Evolutionary conservation across 2,113 vertebrate genomes (phyloP).

Genomic region (Corydoras sp.): DNA sequence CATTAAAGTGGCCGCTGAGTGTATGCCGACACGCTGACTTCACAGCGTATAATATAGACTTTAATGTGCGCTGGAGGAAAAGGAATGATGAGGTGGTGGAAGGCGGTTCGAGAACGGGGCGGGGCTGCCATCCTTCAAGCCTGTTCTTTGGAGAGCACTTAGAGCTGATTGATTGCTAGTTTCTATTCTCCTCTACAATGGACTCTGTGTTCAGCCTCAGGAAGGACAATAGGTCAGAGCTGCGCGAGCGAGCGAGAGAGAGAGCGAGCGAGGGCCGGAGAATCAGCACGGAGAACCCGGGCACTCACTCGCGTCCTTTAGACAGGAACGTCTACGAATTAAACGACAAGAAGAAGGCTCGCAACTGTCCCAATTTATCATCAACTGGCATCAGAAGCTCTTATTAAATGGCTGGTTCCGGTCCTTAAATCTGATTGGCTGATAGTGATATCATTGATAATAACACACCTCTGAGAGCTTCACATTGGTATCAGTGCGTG

Average conservation of each 20-base stretch:
- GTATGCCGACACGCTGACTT: no score
- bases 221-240: conserved; percentile 7
- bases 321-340: no score
- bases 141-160: not conserved
- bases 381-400: no score
- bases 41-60: no score
- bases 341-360: no score
- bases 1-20: no score
- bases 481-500: no score
- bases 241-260: not conserved
- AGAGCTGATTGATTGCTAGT: conserved; percentile 3
- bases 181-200: conserved; percentile 5
- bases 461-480: no score
- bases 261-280: not conserved
- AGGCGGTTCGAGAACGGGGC: not conserved
- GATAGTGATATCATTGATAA: no score
- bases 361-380: no score
- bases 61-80: not conserved
- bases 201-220: conserved; percentile 8
- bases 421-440: no score
- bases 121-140: not conserved
- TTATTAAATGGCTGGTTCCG: no score
- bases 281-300: not conserved
- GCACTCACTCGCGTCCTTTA: not conserved
- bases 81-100: not conserved